A percentile compares a stretch with the other conserved stretches of the same genome.
Evolutionary conservation across 1,140 invertebrate genomes (phyloP).

Genomic region (Euschistus heros): DNA sequence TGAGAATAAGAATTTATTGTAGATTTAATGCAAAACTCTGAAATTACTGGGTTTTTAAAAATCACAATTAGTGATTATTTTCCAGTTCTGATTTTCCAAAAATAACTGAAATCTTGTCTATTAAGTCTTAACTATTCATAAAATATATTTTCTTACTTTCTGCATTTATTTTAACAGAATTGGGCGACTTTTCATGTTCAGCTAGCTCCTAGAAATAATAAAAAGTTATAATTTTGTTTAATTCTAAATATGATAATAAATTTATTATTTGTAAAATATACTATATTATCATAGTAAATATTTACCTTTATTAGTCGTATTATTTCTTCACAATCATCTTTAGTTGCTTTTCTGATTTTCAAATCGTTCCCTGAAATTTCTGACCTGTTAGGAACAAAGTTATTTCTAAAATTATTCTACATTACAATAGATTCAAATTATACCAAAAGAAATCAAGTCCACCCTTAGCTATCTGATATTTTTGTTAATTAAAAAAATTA

Average conservation of each 20-base stretch:
- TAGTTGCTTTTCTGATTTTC: background rate
- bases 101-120: no score
- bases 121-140: background rate
- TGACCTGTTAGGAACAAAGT: no score
- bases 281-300: no score
- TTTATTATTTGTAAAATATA: no score
- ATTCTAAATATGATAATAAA: no score
- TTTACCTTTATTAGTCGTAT: background rate
- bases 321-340: background rate
- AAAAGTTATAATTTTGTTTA: background rate
- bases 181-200: slow-evolving; percentile 64
- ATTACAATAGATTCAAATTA: no score
- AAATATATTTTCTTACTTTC: slow-evolving; percentile 36
- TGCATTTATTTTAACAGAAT: slow-evolving; percentile 54
- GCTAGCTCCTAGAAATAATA: slow-evolving; percentile 53
- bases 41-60: no score
- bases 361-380: no score
- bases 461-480: no score
- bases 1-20: background rate
- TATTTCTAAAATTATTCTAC: no score
- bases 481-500: no score
- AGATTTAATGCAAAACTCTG: background rate
- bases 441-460: no score
- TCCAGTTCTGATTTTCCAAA: background rate
- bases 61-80: background rate